Evolutionary conservation across 2,797 vertebrate species (phyloP).

Genomic region (Cygnus olor): DNA sequence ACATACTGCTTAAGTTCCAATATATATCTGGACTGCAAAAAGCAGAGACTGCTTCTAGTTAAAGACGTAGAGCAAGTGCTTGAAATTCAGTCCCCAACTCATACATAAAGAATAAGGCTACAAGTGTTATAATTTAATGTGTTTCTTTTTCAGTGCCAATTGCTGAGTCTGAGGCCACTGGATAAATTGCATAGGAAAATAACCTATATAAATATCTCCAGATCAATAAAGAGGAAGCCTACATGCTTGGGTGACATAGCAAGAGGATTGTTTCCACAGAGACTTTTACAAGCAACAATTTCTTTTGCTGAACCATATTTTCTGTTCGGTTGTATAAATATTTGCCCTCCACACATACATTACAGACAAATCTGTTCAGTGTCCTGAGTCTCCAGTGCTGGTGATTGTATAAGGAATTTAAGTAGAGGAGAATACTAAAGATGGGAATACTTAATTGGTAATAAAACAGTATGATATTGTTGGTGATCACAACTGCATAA

Average conservation of each 20-base stretch:
- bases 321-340: neutral
- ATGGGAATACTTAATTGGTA: neutral
- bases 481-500: neutral
- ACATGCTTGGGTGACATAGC: neutral
- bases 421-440: neutral
- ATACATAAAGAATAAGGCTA: neutral
- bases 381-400: neutral
- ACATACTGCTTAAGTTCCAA: neutral
- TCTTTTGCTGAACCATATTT: conserved; percentile 21
- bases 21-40: neutral
- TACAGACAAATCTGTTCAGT: neutral
- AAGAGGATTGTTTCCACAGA: conserved; percentile 22
- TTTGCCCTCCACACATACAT: neutral
- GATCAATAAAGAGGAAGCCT: conserved; percentile 27
- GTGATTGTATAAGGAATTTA: neutral
- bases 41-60: neutral
- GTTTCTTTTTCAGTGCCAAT: neutral
- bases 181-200: neutral
- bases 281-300: neutral
- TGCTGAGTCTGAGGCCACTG: neutral
- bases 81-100: neutral
- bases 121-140: neutral
- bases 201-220: conserved; percentile 7
- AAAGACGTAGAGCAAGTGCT: neutral
- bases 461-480: neutral